Conservation (phyloP, 2,888 invertebrate genomes). For the Syritta pipiens region DNA sequence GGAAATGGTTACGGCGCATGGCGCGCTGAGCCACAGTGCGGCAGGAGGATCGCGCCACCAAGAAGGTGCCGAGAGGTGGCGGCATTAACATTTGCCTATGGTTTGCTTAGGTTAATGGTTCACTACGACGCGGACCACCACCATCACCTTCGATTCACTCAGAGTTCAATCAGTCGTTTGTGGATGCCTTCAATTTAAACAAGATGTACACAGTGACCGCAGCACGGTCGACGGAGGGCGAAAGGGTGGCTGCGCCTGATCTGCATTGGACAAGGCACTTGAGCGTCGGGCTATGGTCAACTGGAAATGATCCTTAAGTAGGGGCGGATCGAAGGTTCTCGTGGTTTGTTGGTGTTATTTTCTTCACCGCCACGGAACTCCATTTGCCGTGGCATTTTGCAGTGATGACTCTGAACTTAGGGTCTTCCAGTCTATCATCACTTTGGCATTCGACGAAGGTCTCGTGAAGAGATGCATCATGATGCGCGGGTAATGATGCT, state of each 20-base stretch:
- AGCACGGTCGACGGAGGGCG: constrained; percentile 16
- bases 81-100: constrained; percentile 60
- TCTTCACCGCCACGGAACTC: constrained; percentile 18
- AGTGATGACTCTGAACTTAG: constrained; percentile 60
- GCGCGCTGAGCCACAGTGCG: too few relatives aligned
- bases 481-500: constrained; percentile 63
- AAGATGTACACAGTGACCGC: constrained; percentile 68
- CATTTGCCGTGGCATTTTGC: constrained; percentile 53
- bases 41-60: background rate
- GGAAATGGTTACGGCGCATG: constrained; percentile 66
- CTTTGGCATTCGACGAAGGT: constrained; percentile 50
- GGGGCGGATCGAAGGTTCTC: constrained; percentile 58
- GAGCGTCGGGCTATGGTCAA: constrained; percentile 41
- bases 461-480: constrained; percentile 30
- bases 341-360: constrained; percentile 44
- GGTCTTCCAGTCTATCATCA: constrained; percentile 53
- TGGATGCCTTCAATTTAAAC: constrained; percentile 58
- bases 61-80: background rate
- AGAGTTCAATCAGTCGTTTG: constrained; percentile 63
- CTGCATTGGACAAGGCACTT: constrained; percentile 57
- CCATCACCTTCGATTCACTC: constrained; percentile 51
- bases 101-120: constrained; percentile 66
- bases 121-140: constrained; percentile 50
- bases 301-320: constrained; percentile 58
- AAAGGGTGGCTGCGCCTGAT: constrained; percentile 29